Percentiles rank a stretch among this genome's conserved stretches.
These are phyloP conservation scores for Oncorhynchus tshawytscha DNA, from an alignment of 2,113 vertebrate genomes.

Conservation along the genomic window DNA sequence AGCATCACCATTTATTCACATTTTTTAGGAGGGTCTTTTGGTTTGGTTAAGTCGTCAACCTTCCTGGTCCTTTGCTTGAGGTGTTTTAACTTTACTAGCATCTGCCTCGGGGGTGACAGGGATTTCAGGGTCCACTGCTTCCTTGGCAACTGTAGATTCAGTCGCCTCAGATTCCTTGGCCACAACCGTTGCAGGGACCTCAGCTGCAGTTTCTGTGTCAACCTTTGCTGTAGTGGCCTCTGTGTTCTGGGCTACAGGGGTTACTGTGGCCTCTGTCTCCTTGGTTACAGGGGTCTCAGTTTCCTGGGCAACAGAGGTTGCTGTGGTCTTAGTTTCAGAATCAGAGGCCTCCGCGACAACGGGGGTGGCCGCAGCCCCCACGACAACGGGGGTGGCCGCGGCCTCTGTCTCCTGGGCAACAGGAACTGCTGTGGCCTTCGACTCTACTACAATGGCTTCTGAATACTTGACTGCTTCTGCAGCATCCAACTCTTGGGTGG, in stretches of 20 bases:
- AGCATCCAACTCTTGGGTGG: constrained; percentile 9
- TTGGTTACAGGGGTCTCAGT: constrained; percentile 1
- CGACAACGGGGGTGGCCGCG: neutral
- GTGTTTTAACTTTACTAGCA: constrained; percentile 3
- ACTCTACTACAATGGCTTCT: neutral
- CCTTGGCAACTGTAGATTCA: neutral
- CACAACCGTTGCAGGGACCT: neutral
- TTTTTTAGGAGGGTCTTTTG: constrained; percentile 9
- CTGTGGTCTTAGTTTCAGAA: constrained; percentile 19
- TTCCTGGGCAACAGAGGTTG: constrained; percentile 11
- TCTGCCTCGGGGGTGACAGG: constrained; percentile 9
- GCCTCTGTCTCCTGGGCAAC: neutral
- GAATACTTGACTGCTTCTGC: neutral
- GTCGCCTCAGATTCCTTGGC: neutral
- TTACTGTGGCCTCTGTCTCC: neutral
- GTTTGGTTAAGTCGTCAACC: constrained; percentile 8
- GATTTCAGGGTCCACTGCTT: neutral
- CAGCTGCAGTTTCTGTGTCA: neutral
- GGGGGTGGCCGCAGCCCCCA: neutral
- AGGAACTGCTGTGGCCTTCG: neutral
- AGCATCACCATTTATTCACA: neutral
- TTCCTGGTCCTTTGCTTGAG: constrained; percentile 3
- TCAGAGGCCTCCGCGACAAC: neutral
- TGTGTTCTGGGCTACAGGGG: neutral
- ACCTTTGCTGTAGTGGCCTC: constrained; percentile 4